Evolutionary conservation across 2,797 vertebrate genomes (phyloP).

Genomic region (Chloroceryle inda): DNA sequence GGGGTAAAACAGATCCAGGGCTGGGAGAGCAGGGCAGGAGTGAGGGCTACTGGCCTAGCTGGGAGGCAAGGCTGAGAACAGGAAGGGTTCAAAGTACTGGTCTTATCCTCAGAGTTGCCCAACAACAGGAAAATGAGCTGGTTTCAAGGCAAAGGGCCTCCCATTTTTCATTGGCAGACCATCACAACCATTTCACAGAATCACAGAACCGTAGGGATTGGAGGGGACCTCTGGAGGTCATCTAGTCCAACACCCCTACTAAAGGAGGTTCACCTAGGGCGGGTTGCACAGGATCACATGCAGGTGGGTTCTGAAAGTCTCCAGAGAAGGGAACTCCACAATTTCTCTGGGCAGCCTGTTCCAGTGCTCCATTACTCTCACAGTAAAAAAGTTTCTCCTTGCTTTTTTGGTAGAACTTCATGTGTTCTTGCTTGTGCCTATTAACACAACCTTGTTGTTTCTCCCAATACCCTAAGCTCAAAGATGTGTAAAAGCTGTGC

Average conservation of each 20-base stretch:
- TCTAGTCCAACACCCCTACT: background rate
- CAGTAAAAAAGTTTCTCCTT: background rate
- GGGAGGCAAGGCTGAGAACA: background rate
- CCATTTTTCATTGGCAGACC: background rate
- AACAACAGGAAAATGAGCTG: background rate
- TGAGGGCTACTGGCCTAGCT: background rate
- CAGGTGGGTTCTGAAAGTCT: background rate
- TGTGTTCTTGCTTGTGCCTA: background rate
- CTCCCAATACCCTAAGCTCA: background rate
- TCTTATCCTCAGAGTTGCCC: background rate
- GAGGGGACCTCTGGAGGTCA: background rate
- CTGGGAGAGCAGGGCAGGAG: background rate
- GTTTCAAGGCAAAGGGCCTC: background rate
- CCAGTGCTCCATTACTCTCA: background rate
- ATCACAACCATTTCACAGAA: background rate
- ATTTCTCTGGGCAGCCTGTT: background rate
- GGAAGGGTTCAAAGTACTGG: background rate
- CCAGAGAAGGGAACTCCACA: background rate
- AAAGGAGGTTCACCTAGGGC: background rate
- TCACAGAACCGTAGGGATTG: background rate
- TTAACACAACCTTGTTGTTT: background rate
- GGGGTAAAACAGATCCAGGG: background rate
- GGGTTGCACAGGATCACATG: background rate
- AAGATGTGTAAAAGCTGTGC: fast-evolving
- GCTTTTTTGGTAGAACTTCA: background rate